A percentile compares a stretch with the other conserved stretches of the same genome.
phyloP scores from a whole-genome alignment of 2,888 invertebrate species.

The Craniophora ligustri region DNA sequence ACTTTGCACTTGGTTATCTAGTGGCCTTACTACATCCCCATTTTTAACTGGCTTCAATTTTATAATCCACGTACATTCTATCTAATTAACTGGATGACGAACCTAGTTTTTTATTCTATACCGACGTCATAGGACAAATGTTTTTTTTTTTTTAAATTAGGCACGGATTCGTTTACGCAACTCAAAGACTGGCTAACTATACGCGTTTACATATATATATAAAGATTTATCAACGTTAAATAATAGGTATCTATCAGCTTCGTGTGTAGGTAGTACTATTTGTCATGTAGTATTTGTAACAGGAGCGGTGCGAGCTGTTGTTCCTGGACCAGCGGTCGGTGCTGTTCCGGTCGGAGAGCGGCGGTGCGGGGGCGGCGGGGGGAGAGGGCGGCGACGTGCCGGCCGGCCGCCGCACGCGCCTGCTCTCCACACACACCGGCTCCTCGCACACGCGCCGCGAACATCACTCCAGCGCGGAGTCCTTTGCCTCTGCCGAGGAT shows the following conservation, averaged over 20 bases:
- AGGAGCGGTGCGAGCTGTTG: conserved; percentile 95
- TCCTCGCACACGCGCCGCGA: conserved; percentile 83
- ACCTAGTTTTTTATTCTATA: too few species aligned
- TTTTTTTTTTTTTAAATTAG: too few species aligned
- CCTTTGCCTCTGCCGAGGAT: conserved; percentile 98
- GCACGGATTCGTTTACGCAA: too few species aligned
- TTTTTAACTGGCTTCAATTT: too few species aligned
- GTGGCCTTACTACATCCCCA: too few species aligned
- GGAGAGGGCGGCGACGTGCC: conserved; percentile 64
- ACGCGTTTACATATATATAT: too few species aligned
- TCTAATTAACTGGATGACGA: too few species aligned
- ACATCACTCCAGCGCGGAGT: conserved; percentile 96
- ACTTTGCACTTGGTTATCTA: too few species aligned
- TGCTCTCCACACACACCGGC: conserved; percentile 82
- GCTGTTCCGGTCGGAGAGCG: conserved; percentile 93
- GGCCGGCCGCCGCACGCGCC: conserved; percentile 73
- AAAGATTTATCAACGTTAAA: too few species aligned
- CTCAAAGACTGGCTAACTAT: too few species aligned
- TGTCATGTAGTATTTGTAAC: conserved; percentile 59
- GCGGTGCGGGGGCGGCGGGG: conserved; percentile 73
- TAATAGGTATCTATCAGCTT: background rate
- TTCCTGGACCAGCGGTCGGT: conserved; percentile 97
- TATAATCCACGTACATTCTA: too few species aligned
- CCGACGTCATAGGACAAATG: too few species aligned
- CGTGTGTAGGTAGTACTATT: background rate